Conservation (phyloP, 2,797 vertebrate species). For the Schizopygopsis pylzovi region DNA sequence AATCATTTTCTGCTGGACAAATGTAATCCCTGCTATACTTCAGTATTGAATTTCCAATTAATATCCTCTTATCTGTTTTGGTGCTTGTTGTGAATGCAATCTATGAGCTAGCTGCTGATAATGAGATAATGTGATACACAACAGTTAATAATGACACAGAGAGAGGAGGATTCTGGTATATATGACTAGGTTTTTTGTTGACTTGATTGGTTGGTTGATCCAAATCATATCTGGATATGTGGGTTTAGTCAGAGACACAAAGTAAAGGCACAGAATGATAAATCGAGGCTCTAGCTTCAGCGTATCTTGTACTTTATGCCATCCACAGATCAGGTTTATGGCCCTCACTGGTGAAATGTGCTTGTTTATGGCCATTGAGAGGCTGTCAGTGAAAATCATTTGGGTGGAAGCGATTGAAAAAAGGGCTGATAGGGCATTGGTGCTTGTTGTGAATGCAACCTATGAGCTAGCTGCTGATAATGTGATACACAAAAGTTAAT, state of each 20-base stretch:
- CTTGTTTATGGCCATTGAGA: constrained; percentile 61
- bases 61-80: constrained; percentile 53
- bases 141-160: neutral
- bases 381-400: constrained; percentile 62
- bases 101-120: constrained; percentile 58
- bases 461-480: constrained; percentile 57
- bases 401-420: constrained; percentile 58
- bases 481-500: constrained; percentile 5
- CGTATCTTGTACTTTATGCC: constrained; percentile 29
- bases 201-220: neutral
- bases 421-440: constrained; percentile 42
- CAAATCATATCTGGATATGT: neutral
- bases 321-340: constrained; percentile 49
- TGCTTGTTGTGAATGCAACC: constrained; percentile 55
- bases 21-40: constrained; percentile 56
- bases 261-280: constrained; percentile 17
- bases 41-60: constrained; percentile 61
- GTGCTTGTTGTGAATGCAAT: constrained; percentile 54
- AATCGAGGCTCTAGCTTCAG: constrained; percentile 20
- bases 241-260: constrained; percentile 24
- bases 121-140: constrained; percentile 13
- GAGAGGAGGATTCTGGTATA: neutral
- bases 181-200: neutral
- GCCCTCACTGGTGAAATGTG: constrained; percentile 51
- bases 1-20: constrained; percentile 63